Evolutionary conservation across 2,797 vertebrate genomes (phyloP).

Genomic region (Leptodactylus fallax): DNA sequence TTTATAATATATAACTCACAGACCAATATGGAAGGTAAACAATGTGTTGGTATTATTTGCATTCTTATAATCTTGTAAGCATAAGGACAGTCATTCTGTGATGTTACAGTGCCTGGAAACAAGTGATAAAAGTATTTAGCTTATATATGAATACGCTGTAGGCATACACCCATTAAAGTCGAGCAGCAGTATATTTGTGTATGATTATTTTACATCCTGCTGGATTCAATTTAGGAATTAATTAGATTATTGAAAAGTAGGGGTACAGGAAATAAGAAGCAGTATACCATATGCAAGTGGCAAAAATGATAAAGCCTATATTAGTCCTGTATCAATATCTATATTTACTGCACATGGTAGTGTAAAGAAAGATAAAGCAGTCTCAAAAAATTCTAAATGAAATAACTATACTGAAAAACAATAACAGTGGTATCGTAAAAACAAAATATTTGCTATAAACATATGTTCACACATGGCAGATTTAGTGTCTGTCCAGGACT

Average conservation of each 20-base stretch:
- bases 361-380: too few relatives aligned
- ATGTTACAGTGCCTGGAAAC: conserved; percentile 43
- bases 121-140: conserved; percentile 42
- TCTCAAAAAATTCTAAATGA: too few relatives aligned
- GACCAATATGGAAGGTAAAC: conserved; percentile 9
- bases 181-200: conserved; percentile 10
- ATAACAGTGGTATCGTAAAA: too few relatives aligned
- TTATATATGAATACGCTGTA: conserved; percentile 33
- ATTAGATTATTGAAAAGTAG: conserved; percentile 5
- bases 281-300: neutral
- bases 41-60: conserved; percentile 38
- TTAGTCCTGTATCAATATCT: too few relatives aligned
- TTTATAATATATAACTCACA: neutral
- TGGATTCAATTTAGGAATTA: conserved; percentile 6
- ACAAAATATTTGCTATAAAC: too few relatives aligned
- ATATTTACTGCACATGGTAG: too few relatives aligned
- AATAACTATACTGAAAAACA: too few relatives aligned
- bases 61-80: conserved; percentile 43
- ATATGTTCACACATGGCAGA: too few relatives aligned
- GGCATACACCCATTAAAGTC: neutral
- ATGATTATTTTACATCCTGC: conserved; percentile 11
- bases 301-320: too few relatives aligned
- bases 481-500: too few relatives aligned
- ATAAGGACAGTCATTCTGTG: conserved; percentile 8
- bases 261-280: neutral